Conservation (phyloP, 1,140 invertebrate species). For the Apis dorsata region DNA sequence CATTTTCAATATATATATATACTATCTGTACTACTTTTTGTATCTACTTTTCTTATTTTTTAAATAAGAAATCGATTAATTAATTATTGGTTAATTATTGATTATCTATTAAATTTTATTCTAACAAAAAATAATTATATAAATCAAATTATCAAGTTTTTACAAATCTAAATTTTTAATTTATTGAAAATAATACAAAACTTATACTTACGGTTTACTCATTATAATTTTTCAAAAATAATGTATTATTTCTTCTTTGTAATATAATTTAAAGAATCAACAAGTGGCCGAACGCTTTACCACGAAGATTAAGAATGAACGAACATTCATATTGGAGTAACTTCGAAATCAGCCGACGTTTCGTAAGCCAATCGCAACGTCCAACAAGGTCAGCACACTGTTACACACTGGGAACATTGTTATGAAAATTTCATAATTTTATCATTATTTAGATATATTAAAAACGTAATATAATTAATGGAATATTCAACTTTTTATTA, state of each 20-base stretch:
- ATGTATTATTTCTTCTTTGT: neutral
- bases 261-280: slow-evolving; percentile 48
- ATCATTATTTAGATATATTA: slow-evolving; percentile 1
- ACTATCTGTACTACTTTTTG: slow-evolving; percentile 8
- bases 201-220: slow-evolving; percentile 69
- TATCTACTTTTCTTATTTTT: neutral
- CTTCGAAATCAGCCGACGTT: slow-evolving; percentile 64
- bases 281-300: slow-evolving; percentile 59
- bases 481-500: neutral
- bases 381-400: slow-evolving; percentile 30
- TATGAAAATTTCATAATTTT: slow-evolving; percentile 28
- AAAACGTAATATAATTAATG: slow-evolving; percentile 5
- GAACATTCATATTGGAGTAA: slow-evolving; percentile 27
- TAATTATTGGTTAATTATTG: neutral
- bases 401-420: slow-evolving; percentile 9
- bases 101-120: neutral
- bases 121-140: neutral
- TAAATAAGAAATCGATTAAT: neutral
- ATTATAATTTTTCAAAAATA: slow-evolving; percentile 51
- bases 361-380: slow-evolving; percentile 60
- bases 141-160: neutral
- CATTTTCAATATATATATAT: neutral
- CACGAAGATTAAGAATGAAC: slow-evolving; percentile 28
- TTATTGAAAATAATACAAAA: neutral
- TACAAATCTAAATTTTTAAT: neutral